A percentile compares a stretch with the other conserved stretches of the same genome.
phyloP scores from a whole-genome alignment of 2,113 vertebrate genomes.

The Paedocypris sp. region DNA sequence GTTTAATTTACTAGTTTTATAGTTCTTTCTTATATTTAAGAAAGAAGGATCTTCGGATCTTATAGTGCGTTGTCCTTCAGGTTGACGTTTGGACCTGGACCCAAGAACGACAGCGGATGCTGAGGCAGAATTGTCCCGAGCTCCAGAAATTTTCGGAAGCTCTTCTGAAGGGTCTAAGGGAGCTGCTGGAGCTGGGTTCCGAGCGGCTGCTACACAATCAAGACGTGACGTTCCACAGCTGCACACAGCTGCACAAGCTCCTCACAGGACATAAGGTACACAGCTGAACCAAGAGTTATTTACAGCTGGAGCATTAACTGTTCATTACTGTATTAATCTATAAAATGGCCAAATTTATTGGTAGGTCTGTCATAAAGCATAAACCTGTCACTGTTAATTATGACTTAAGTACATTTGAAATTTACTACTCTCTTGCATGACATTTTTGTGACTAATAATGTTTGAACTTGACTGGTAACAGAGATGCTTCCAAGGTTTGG shows the following conservation, averaged over 20 bases:
- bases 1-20: too few relatives aligned
- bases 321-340: too few relatives aligned
- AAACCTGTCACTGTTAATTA: too few relatives aligned
- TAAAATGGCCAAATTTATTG: too few relatives aligned
- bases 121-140: constrained; percentile 42
- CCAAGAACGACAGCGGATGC: constrained; percentile 43
- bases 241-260: constrained; percentile 53
- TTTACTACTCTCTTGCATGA: not conserved
- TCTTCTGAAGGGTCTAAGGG: constrained; percentile 59
- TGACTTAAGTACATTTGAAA: not conserved
- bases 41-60: too few relatives aligned
- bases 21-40: too few relatives aligned
- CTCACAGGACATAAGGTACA: constrained; percentile 71
- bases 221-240: constrained; percentile 51
- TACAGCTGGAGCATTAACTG: too few relatives aligned
- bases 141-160: constrained; percentile 52
- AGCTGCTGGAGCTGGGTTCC: constrained; percentile 58
- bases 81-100: constrained; percentile 57
- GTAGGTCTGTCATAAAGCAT: too few relatives aligned
- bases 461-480: constrained; percentile 35
- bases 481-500: constrained; percentile 70
- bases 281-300: not conserved
- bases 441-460: not conserved
- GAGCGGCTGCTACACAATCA: constrained; percentile 52
- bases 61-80: too few relatives aligned